Evolutionary conservation across 2,888 invertebrate genomes (phyloP), one percentile per base, ranked within the genome.

Genomic region (Resseliella maxima): DNA sequence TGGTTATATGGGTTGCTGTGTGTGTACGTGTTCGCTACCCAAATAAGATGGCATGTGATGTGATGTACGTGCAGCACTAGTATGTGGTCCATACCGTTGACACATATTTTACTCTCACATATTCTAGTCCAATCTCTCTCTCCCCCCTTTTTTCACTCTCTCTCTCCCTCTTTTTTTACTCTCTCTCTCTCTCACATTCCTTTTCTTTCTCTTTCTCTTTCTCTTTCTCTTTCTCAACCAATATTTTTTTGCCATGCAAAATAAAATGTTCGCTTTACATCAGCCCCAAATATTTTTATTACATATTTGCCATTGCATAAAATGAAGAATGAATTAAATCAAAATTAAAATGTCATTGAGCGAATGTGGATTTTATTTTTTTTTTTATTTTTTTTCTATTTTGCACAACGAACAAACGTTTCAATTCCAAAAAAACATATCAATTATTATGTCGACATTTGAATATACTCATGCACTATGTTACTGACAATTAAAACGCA

Each of bases 311-410:
- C 15, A 72, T 35, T 31, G 31, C 10, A 27, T 24, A 31, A 31
- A 3, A 72, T 72, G 31, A 72, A 27, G 27, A 72, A 72, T 35
- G 72, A 31, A 31, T 31, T 15, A 15, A 5, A 2, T 2, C 10
- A 12, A 72, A 72, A 72, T 72, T 31, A 31, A 72, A 72, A 72
- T 72, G 72, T 72, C 72, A 72, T 31, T 72, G 72, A 31, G n/a
- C n/a, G 15, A 72, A 72, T 72, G 72, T 72, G 18, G 18, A 72
- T 31, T 72, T 72, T 31, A 72, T 31, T n/a, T n/a, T n/a, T n/a
- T n/a, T n/a, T n/a, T n/a, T n/a, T n/a, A n/a, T n/a, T n/a, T n/a
- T n/a, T n/a, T n/a, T n/a, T n/a, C n/a, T n/a, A n/a, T n/a, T 72
- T 27, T 72, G 72, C 59, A 59, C 24, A 59, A 24, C n/a, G n/a